Evolutionary conservation across 2,113 vertebrate genomes (phyloP).

Genomic region (Ammospiza caudacuta): DNA sequence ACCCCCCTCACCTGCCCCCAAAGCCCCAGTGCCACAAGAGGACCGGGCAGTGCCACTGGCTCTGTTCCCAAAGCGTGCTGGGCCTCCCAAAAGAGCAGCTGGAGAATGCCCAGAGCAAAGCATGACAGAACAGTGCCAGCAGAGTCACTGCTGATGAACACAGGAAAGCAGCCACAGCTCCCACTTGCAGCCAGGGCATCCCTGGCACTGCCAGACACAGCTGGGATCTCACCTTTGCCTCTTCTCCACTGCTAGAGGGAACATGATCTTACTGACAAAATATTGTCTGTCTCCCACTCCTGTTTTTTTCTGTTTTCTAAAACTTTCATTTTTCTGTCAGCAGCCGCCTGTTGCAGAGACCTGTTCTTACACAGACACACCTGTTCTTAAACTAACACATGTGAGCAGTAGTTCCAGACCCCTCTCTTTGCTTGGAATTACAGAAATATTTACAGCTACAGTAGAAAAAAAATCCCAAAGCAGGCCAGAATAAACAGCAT

Average conservation of each 20-base stretch:
- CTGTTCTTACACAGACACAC: neutral
- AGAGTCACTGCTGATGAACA: no score
- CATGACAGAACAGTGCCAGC: fast-evolving
- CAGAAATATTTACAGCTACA: neutral
- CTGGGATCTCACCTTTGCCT: neutral
- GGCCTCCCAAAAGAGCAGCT: neutral
- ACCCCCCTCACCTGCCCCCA: neutral
- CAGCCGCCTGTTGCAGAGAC: neutral
- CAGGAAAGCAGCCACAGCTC: neutral
- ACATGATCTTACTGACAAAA: no score
- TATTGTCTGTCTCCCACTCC: fast-evolving
- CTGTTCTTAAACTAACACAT: fast-evolving
- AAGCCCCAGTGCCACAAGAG: neutral
- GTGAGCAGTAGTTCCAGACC: neutral
- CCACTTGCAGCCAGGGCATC: neutral
- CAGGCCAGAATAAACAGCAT: neutral
- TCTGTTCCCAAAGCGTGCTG: neutral
- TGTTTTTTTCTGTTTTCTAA: neutral
- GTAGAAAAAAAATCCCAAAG: neutral
- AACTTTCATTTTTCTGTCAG: neutral
- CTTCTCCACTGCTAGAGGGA: neutral
- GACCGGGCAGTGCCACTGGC: neutral
- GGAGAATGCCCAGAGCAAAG: neutral
- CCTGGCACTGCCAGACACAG: neutral
- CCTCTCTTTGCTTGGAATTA: constrained; percentile 7